Evolutionary conservation across 2,888 invertebrate genomes (phyloP).

Genomic region (Mythimna loreyi): DNA sequence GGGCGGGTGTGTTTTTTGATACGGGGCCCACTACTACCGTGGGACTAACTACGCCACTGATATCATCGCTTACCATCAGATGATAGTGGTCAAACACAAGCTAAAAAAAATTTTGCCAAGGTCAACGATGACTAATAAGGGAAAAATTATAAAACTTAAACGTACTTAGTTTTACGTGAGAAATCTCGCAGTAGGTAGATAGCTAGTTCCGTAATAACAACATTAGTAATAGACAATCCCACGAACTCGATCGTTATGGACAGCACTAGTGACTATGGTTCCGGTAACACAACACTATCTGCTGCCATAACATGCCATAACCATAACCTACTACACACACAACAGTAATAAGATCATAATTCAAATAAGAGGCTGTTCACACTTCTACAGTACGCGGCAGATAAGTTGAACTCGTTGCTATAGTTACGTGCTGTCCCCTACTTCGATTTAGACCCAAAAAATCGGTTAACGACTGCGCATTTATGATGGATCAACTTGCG

Average conservation of each 20-base stretch:
- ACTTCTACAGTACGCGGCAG: no score
- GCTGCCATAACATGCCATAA: neutral
- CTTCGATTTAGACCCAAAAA: no score
- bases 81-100: no score
- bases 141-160: neutral
- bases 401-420: no score
- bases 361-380: slow-evolving; percentile 5
- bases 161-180: slow-evolving; percentile 26
- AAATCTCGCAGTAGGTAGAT: slow-evolving; percentile 18
- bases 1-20: no score
- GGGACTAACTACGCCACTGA: no score
- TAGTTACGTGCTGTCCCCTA: no score
- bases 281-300: slow-evolving; percentile 16
- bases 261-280: slow-evolving; percentile 25
- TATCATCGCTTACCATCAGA: no score
- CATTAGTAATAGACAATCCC: slow-evolving; percentile 39
- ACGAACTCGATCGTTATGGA: slow-evolving; percentile 36
- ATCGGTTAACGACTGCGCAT: no score
- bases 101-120: neutral
- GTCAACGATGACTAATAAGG: slow-evolving; percentile 14
- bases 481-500: no score
- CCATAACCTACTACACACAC: neutral
- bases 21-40: no score
- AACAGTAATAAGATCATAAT: slow-evolving; percentile 21
- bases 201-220: slow-evolving; percentile 14